Conservation (phyloP, 2,113 vertebrate genomes). For the Ceratotherium simum region DNA sequence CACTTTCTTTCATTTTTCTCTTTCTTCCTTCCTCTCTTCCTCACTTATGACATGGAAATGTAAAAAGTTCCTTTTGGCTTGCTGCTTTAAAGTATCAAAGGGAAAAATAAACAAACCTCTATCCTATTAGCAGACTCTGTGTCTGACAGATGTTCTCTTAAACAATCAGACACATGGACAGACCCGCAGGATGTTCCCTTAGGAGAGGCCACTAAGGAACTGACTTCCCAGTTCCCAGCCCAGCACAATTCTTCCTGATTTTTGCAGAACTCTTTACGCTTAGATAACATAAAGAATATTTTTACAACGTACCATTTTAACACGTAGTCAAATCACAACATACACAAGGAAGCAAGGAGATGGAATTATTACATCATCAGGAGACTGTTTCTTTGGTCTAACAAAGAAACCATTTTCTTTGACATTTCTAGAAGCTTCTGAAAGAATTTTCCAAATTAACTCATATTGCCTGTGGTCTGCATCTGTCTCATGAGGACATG, state of each 20-base stretch:
- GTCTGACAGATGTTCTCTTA: not conserved
- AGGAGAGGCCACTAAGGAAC: fast-evolving
- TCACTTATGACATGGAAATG: not conserved
- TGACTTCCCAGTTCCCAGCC: not conserved
- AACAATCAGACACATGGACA: not conserved
- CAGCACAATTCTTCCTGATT: not conserved
- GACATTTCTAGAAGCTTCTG: not conserved
- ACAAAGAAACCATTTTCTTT: conserved; percentile 9
- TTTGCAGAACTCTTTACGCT: not conserved
- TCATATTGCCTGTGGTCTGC: not conserved
- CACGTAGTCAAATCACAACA: not conserved
- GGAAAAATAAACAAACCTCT: not conserved
- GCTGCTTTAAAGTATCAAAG: not conserved
- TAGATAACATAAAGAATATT: not conserved
- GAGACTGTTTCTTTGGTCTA: not conserved
- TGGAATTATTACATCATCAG: not conserved
- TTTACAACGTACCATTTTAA: not conserved
- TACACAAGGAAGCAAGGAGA: not conserved
- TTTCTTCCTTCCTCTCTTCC: not conserved
- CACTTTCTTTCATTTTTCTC: not conserved
- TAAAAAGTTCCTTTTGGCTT: not conserved
- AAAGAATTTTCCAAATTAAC: conserved; percentile 10
- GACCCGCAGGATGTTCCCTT: not conserved
- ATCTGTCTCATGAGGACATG: not conserved
- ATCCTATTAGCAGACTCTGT: not conserved